phyloP scores from a whole-genome alignment of 2,113 vertebrate genomes.

The Chlamydotis undulata region DNA sequence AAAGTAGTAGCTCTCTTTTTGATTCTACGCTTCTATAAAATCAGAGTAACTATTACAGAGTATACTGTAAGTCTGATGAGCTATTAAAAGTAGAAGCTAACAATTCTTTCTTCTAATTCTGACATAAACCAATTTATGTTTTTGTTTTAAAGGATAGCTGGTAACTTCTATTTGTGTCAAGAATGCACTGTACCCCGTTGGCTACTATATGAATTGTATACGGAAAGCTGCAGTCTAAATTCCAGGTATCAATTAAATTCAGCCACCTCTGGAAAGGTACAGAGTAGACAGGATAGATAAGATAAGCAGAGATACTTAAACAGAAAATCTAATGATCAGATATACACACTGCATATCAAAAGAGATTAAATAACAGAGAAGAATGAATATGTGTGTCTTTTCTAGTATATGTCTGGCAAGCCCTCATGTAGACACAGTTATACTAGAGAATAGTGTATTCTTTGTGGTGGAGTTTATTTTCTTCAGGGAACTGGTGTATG shows the following conservation, averaged over 20 bases:
- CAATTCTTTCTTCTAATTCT: not conserved
- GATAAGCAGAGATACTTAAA: not conserved
- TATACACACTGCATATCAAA: not conserved
- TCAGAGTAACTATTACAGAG: not conserved
- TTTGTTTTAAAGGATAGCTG: slow-evolving; percentile 68
- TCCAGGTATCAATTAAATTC: slow-evolving; percentile 58
- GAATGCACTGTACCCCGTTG: slow-evolving; percentile 63
- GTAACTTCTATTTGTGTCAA: slow-evolving; percentile 73
- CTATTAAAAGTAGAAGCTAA: not conserved
- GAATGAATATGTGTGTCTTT: not conserved
- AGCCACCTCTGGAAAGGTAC: slow-evolving; percentile 76
- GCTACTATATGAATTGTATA: slow-evolving; percentile 70
- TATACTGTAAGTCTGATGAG: not conserved
- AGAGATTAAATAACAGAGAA: not conserved
- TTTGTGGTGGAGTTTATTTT: not conserved
- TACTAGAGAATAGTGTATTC: not conserved
- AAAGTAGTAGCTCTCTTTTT: not conserved
- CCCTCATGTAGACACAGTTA: not conserved
- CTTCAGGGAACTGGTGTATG: not conserved
- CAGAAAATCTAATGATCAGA: not conserved
- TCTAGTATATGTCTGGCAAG: not conserved
- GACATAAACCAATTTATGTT: not conserved
- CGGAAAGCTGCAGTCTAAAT: slow-evolving; percentile 62
- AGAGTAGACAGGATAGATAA: not conserved
- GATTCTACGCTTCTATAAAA: not conserved